Conservation (phyloP, 2,797 vertebrate species). For the Acrocephalus scirpaceus region DNA sequence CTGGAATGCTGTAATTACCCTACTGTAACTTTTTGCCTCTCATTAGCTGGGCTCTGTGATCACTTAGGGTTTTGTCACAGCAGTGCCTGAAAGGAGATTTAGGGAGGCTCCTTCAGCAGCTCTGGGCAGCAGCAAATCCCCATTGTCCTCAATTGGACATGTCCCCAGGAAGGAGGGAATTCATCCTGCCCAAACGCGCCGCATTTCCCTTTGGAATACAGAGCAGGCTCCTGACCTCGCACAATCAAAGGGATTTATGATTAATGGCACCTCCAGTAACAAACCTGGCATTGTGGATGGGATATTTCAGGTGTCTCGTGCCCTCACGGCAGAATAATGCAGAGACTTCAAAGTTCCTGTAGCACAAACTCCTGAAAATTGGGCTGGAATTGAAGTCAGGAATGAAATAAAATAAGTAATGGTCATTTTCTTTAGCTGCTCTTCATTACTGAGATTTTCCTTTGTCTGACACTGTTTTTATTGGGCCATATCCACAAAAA, state of each 20-base stretch:
- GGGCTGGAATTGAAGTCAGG: not conserved
- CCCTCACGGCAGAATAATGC: not conserved
- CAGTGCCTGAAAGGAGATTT: not conserved
- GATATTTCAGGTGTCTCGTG: not conserved
- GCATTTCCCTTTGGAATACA: not conserved
- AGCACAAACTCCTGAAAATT: not conserved
- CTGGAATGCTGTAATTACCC: not conserved
- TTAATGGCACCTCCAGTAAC: slow-evolving; percentile 25
- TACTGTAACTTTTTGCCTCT: not conserved
- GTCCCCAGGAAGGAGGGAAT: not conserved
- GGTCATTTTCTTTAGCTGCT: slow-evolving; percentile 15
- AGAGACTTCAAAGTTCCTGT: slow-evolving; percentile 1
- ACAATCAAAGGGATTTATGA: not conserved
- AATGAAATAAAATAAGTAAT: not conserved
- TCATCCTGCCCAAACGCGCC: not conserved
- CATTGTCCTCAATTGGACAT: slow-evolving; percentile 31
- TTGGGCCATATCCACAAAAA: not conserved
- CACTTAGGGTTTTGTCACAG: not conserved
- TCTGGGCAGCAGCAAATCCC: not conserved
- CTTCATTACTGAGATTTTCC: not conserved
- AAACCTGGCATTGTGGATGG: not conserved
- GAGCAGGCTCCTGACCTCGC: slow-evolving; percentile 20
- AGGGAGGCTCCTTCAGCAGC: not conserved
- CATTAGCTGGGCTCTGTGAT: not conserved
- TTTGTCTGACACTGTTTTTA: not conserved